These are phyloP conservation scores for Synergus umbraculus DNA, from an alignment of 2,888 invertebrate genomes.

Conservation along the genomic window DNA sequence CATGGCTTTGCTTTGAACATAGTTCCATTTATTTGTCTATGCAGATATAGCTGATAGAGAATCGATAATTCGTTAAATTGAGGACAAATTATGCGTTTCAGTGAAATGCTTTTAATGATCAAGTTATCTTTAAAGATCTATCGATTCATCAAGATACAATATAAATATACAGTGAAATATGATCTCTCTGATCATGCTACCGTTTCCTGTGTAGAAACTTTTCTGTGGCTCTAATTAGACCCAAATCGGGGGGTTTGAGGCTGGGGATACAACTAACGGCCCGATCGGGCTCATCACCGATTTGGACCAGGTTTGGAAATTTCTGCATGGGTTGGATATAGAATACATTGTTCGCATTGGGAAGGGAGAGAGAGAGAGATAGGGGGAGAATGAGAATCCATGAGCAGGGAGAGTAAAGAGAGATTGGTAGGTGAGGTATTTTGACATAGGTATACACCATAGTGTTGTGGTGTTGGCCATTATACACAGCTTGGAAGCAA, in stretches of 20 bases:
- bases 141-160: background rate
- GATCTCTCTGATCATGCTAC: background rate
- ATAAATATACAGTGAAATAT: background rate
- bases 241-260: too few species aligned
- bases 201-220: background rate
- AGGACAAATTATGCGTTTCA: background rate
- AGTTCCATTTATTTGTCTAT: constrained; percentile 13
- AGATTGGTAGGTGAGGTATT: background rate
- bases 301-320: too few species aligned
- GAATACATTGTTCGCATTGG: background rate
- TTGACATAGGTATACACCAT: constrained; percentile 47
- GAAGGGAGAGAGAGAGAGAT: background rate
- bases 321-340: too few species aligned
- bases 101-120: background rate
- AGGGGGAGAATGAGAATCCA: background rate
- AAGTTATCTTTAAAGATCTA: background rate
- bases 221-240: too few species aligned
- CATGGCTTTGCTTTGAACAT: background rate
- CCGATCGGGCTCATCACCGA: too few species aligned
- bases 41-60: background rate
- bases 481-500: constrained; percentile 49
- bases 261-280: too few species aligned
- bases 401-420: background rate
- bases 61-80: background rate
- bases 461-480: constrained; percentile 45